These are phyloP conservation scores for Zaprionus capensis DNA, from an alignment of 1,140 invertebrate genomes.

Conservation along the genomic window DNA sequence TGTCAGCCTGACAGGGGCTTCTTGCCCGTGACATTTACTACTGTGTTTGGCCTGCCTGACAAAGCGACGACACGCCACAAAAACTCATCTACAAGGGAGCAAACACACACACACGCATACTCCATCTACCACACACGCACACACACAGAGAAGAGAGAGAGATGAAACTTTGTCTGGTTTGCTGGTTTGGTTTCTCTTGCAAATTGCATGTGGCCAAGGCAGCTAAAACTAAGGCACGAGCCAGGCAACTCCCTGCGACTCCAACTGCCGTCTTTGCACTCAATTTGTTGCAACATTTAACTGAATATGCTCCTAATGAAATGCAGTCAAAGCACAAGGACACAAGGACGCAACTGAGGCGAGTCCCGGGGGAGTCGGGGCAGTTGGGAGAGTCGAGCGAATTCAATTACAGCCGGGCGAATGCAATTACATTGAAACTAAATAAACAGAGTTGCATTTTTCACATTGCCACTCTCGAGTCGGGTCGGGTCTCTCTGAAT, in stretches of 20 bases:
- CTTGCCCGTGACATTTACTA: conserved; percentile 37
- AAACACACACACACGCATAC: neutral
- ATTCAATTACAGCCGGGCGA: conserved; percentile 64
- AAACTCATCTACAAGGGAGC: neutral
- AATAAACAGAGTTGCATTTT: conserved; percentile 69
- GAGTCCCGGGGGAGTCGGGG: neutral
- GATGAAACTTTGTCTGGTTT: conserved; percentile 38
- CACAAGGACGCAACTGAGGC: neutral
- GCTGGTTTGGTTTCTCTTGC: conserved; percentile 30
- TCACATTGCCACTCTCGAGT: conserved; percentile 31
- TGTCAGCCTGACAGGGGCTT: conserved; percentile 17
- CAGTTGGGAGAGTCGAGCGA: conserved; percentile 17
- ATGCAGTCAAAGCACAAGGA: conserved; percentile 52
- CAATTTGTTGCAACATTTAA: conserved; percentile 52
- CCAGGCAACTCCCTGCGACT: neutral
- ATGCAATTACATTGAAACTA: conserved; percentile 74
- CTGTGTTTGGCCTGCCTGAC: conserved; percentile 27
- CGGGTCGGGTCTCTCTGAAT: conserved; percentile 47
- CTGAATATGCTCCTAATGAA: conserved; percentile 53
- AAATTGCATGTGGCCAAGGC: conserved; percentile 42
- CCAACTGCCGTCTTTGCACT: conserved; percentile 19
- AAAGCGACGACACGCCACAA: conserved; percentile 20
- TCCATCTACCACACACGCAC: neutral
- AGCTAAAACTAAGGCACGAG: conserved; percentile 19
- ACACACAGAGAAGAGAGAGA: conserved; percentile 10